These are phyloP conservation scores for Calcarius lapponicus DNA, from an alignment of 2,797 vertebrate genomes.

Conservation along the genomic window DNA sequence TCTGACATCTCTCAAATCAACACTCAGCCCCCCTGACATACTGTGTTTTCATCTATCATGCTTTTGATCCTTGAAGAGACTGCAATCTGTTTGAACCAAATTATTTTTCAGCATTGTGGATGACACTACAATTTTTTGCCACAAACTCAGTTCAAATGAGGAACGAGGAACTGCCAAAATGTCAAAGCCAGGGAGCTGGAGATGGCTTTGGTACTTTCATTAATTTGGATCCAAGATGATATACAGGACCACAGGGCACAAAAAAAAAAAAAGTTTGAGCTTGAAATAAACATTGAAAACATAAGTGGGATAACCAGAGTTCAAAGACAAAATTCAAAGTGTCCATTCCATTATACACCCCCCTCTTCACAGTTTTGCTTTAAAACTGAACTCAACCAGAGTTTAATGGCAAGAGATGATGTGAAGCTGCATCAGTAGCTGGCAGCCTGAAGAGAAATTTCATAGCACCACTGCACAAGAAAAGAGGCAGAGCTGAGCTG, in stretches of 20 bases:
- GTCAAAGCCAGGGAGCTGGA: not conserved
- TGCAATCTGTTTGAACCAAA: conserved; percentile 15
- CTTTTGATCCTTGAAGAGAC: conserved; percentile 30
- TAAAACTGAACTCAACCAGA: not conserved
- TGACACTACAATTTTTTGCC: not conserved
- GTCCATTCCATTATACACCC: not conserved
- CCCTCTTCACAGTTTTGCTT: not conserved
- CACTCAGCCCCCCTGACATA: not conserved
- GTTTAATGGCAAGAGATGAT: not conserved
- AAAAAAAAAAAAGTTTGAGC: not conserved
- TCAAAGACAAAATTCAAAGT: conserved; percentile 10
- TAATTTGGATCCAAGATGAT: not conserved
- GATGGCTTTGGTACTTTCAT: not conserved
- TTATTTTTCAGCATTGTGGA: not conserved
- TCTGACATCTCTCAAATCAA: not conserved
- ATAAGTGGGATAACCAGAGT: not conserved
- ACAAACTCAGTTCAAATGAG: not conserved
- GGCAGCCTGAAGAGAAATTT: conserved; percentile 19
- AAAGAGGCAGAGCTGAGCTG: not conserved
- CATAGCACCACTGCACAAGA: not conserved
- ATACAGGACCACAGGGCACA: not conserved
- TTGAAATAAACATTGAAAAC: conserved; percentile 25
- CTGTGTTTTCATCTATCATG: not conserved
- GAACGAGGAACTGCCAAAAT: not conserved
- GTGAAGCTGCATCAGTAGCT: not conserved